phyloP scores from a whole-genome alignment of 2,113 vertebrate genomes.

The Piprites chloris region DNA sequence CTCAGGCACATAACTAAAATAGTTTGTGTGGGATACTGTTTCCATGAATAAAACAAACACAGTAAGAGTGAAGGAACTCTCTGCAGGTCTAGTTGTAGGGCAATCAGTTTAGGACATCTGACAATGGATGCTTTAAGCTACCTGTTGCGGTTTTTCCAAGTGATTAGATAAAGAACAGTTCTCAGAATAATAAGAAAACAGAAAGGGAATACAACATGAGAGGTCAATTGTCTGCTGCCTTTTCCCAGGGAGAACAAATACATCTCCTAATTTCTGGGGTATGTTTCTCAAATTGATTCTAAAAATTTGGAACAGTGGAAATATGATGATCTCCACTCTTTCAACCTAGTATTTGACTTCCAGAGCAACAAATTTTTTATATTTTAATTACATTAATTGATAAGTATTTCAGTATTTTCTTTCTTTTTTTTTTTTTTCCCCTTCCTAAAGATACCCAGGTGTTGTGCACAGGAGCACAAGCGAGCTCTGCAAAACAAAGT shows the following conservation, averaged over 20 bases:
- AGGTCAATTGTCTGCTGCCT: not conserved
- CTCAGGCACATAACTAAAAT: not conserved
- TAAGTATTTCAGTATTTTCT: not conserved
- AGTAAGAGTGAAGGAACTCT: not conserved
- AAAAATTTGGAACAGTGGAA: not conserved
- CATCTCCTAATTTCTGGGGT: not conserved
- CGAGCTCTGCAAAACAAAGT: constrained; percentile 72
- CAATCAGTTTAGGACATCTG: not conserved
- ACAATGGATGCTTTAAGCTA: not conserved
- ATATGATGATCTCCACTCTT: not conserved
- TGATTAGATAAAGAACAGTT: not conserved
- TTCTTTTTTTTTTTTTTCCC: not conserved
- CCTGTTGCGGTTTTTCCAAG: not conserved
- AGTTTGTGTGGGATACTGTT: not conserved
- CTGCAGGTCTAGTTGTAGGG: not conserved
- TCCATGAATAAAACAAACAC: not conserved
- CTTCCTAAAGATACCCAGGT: constrained; percentile 65
- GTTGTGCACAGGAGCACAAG: constrained; percentile 65
- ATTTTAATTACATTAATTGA: not conserved
- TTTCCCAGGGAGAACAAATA: not conserved
- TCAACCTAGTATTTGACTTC: not conserved
- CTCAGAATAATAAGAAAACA: not conserved
- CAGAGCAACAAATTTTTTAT: not conserved
- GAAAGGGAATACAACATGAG: not conserved
- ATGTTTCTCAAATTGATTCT: not conserved